Evolutionary conservation across 2,113 vertebrate species (phyloP), one percentile per base, ranked within the genome.

Genomic region (Stercorarius parasiticus): DNA sequence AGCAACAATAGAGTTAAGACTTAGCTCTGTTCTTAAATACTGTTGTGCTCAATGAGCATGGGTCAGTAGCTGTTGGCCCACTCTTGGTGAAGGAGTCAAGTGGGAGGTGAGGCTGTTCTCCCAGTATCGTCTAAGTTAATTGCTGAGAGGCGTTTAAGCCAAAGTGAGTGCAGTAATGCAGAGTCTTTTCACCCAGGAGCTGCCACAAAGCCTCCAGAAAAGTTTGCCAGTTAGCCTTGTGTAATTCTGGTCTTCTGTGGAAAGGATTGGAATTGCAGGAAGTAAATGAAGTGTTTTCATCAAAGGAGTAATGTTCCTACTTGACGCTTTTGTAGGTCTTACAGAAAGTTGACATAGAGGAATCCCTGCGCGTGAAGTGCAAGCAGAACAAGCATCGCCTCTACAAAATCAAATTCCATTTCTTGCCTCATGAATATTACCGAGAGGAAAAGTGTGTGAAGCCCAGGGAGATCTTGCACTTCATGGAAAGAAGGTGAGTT

Each of bases 401-500:
- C 6, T 99, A 99, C 94, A 98, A 98, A 81, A 86, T 99, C 80
- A 97, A 91, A 42, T 99, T 99, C 93, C 83, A 98, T 69, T 99
- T 99, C 97, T 97, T 99, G 87, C 98, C 98, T 6, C 90, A 97
- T 1, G 97, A 98, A 0, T 98, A 95, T 47, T 99, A 99, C 95
- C 86, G 86, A 62, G 98, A 99, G 10, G 99, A 99, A 82, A 99
- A 99, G 67, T 98, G 98, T 74, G 93, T 99, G 52, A 97, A 97
- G 11, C 99, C 99, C 0, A 88, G 96, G 47, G 96, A 99, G 85
- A 98, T 99, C 90, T 97, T 99, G 34, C 97, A 58, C 82, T 99
- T 98, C 96, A 99, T 99, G 99, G 99, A 99, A 97, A 98, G 97
- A 6, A 98, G 98, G 99, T 99, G 47, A 86, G 89, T 77, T 70